Base-by-base conservation (phyloP, 2,797 vertebrate genomes). In the Rhodeus uyekii region DNA sequence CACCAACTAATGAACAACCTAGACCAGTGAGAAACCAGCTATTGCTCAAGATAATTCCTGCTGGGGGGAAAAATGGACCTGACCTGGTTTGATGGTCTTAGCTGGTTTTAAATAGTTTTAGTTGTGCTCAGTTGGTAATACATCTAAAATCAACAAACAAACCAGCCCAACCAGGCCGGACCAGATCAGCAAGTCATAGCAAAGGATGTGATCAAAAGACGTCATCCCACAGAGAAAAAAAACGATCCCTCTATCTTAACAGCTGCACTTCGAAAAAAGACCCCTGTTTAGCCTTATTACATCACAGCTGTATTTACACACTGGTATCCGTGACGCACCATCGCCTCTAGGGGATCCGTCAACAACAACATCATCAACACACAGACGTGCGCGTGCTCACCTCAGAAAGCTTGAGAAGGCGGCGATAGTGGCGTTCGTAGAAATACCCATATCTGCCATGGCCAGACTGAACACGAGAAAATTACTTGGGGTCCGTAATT, bases 351-450 rank as follows among this genome's bases (percentile, higher is more conserved):
- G 50, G 32, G 16, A 39, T 61, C 32, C 32, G 69, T 64, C 42
- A 50, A 74, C 53, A 78, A 78, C 42, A 71, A 12, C 38, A 77
- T 44, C 39, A 63, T 76, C 38, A 42, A 58, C 34, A 60, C 9
- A 46, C 22, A 46, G 53, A 39, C 24, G 69, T 29, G 69, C 42
- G 22, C 60, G 16, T 48, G 14, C 92, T 85, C 92, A 99, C 98
- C 97, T 94, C 86, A 98, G 89, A 88, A 98, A 98, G 89, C 96
- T 98, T 91, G 97, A 98, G 80, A 96, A 96, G 73, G 97, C 97
- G 5, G 97, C 96, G 0, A 98, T 1, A 75, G 97, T 96, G 5
- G 97, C 96, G 2, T 99, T 99, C 89, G 96, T 89, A 89, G 95
- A 97, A 87, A 99, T 96, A n/a, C 97, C 98, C 0, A 95, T 95